Base-by-base conservation (phyloP, 2,888 invertebrate species). In the Caenorhabditis angaria region DNA sequence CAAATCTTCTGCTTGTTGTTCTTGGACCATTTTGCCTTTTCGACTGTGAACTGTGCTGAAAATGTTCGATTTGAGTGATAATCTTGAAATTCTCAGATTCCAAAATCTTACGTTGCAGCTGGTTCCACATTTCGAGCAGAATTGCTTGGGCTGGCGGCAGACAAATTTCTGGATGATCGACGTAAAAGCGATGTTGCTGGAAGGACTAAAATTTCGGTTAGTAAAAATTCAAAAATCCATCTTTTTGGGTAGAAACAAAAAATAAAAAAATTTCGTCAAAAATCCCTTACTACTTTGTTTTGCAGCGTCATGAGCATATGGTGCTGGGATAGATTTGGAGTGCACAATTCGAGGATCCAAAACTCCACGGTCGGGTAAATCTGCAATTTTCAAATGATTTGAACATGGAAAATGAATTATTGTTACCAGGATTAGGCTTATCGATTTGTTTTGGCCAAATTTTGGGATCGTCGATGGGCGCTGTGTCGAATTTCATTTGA, bases 1-100 rank as follows among this genome's bases (percentile, higher is more conserved):
- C 71, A 71, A 66, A 70, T 70, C 73, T 41, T 66, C 76, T 28
- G 48, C n/a, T 41, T 76, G 76, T 54, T 55, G 63, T 32, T 76
- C 70, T 55, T 73, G 28, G 5, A 76, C 68, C 2, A 70, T 60
- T 25, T 66, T 66, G 14, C 67, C 67, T 58, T 76, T 76, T 25
- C 59, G 47, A 61, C 76, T 70, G 32, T 70, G 70, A 24, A 76
- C 73, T 28, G 70, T 60, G 8, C 55, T 56, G 22, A 28, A 56
- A 56, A 27, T 27, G 6, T 32, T 18, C 1, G 4, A 8, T 32
- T 32, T 12, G 5, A 5, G 32, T n/a, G n/a, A n/a, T n/a, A n/a
- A n/a, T n/a, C n/a, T 32, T 32, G 32, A 12, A 12, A 54, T 18
- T 51, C 22, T 24, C 6, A 18, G 28, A 28, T 3, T 54, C 2